Evolutionary conservation across 2,113 vertebrate genomes (phyloP), one percentile per base, ranked within the genome.

Genomic region (Podarcis muralis): DNA sequence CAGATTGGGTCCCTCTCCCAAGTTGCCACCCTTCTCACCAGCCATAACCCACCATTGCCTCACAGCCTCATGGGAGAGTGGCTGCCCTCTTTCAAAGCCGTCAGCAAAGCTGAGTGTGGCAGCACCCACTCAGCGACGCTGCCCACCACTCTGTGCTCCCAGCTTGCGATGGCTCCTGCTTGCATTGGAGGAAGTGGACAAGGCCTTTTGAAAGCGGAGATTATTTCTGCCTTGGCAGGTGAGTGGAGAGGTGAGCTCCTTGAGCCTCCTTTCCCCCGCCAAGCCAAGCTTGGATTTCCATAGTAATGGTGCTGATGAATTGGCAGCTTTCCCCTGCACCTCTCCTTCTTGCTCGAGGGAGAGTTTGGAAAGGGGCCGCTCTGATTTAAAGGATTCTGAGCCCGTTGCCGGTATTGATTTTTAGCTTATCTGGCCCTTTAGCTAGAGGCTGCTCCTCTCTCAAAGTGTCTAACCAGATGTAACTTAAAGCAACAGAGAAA

Each of bases 381-480:
- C 27, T 72, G 88, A 87, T 89, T 95, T 94, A 95, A 40, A 4
- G 92, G 89, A 93, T 93, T 93, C 23, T 23, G 85, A 94, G 80
- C 88, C 77, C 66, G 90, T 84, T 6, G 0, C 88, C 83, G 6
- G 2, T 88, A 95, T 97, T 95, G 96, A 96, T 97, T 95, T 91
- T 93, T 93, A 93, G 88, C 92, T 96, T 95, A 93, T 95, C 95
- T 95, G 94, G 93, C 94, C 94, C 95, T 94, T 91, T 94, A 88
- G 95, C 94, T 94, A 81, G 92, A 94, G 95, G 95, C 92, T n/a
- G 90, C 92, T 95, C 94, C 95, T 96, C 94, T 86, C 87, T 95
- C 94, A 91, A 90, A 86, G 92, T 23, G 25, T 93, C 93, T 82
- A 86, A 88, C 90, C 88, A 89, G 90, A 91, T 7, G 85, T 93